Conservation (phyloP, 2,888 invertebrate species). For the Sarcophaga caerulescens region DNA sequence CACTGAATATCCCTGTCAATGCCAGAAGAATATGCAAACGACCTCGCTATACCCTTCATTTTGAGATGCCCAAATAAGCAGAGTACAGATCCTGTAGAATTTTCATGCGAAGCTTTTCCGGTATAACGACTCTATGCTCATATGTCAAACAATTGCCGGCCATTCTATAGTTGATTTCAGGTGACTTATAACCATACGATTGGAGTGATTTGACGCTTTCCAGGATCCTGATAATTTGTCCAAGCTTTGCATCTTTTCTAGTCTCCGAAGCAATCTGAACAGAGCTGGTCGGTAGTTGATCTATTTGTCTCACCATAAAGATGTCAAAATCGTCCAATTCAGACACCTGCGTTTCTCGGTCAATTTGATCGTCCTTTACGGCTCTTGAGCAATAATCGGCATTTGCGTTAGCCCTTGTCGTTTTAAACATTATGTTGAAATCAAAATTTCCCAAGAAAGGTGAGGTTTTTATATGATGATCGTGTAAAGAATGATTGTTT, state of each 20-base stretch:
- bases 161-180: slow-evolving; percentile 7
- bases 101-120: background rate
- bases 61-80: slow-evolving; percentile 3
- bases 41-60: background rate
- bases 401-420: slow-evolving; percentile 21
- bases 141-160: slow-evolving; percentile 7
- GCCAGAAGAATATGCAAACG: background rate
- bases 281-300: slow-evolving; percentile 6
- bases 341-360: background rate
- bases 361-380: background rate
- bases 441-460: slow-evolving; percentile 31
- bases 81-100: slow-evolving; percentile 25
- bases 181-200: background rate
- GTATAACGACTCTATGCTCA: slow-evolving; percentile 26
- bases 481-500: no score
- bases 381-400: slow-evolving; percentile 33
- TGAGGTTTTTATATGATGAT: no score
- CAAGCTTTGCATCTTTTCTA: background rate
- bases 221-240: slow-evolving; percentile 9
- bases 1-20: slow-evolving; percentile 31
- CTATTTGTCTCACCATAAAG: slow-evolving; percentile 9
- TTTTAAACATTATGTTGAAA: slow-evolving; percentile 16
- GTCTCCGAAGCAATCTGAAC: background rate
- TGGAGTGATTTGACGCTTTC: background rate
- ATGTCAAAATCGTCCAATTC: slow-evolving; percentile 13